Evolutionary conservation across 1,140 invertebrate genomes (phyloP).

Genomic region (Condylostylus longicornis): DNA sequence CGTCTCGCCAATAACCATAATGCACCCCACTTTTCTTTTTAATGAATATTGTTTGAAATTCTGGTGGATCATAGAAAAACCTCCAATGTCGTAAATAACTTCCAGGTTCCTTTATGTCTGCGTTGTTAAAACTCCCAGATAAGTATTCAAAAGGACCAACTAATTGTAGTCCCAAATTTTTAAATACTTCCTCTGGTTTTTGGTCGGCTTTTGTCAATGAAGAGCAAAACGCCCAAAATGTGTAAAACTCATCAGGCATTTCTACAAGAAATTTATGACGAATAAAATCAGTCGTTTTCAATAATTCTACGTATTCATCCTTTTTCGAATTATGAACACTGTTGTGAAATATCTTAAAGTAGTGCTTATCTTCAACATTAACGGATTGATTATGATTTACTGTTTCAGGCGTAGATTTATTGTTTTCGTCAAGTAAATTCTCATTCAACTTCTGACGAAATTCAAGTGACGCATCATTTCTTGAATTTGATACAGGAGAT

Average conservation of each 20-base stretch:
- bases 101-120: constrained; percentile 40
- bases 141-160: constrained; percentile 82
- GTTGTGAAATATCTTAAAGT: constrained; percentile 27
- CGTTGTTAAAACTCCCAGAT: constrained; percentile 43
- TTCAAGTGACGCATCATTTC: too few species aligned
- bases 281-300: constrained; percentile 38
- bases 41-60: constrained; percentile 69
- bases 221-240: constrained; percentile 67
- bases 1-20: constrained; percentile 81
- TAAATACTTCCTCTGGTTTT: constrained; percentile 18
- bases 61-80: constrained; percentile 86
- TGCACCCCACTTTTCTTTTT: constrained; percentile 56
- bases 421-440: neutral
- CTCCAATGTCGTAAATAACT: constrained; percentile 68
- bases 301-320: constrained; percentile 24
- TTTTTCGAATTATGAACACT: constrained; percentile 24
- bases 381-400: too few species aligned
- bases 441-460: neutral
- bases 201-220: constrained; percentile 44
- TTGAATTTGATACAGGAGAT: too few species aligned
- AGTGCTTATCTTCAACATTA: constrained; percentile 22
- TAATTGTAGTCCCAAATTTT: constrained; percentile 52
- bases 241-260: constrained; percentile 81
- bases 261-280: constrained; percentile 63
- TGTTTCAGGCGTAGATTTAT: too few species aligned